Evolutionary conservation across 2,113 vertebrate species (phyloP).

Genomic region (Entomyzon cyanotis): DNA sequence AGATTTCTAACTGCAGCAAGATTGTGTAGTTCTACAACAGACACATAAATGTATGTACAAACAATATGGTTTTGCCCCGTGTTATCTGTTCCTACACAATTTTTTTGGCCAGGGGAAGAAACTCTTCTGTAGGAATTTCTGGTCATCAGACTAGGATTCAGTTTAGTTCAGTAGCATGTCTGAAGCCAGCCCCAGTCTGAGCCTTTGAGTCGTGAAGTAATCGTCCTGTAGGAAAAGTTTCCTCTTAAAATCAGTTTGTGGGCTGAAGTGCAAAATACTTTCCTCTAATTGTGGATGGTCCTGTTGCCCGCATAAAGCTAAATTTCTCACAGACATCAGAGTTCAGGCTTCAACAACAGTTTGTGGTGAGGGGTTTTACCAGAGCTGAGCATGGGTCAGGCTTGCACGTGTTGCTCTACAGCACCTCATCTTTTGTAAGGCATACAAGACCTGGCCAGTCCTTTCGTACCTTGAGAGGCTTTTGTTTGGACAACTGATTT

Average conservation of each 20-base stretch:
- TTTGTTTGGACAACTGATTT: background rate
- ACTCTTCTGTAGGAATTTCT: background rate
- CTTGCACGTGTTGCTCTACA: fast-evolving
- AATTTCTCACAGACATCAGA: background rate
- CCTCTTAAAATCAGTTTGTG: background rate
- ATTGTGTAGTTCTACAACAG: background rate
- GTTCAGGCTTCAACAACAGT: background rate
- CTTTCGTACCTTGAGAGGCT: background rate
- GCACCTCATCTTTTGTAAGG: background rate
- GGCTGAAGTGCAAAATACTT: background rate
- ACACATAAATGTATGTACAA: background rate
- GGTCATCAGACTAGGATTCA: background rate
- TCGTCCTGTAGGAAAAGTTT: background rate
- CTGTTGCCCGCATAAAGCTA: background rate
- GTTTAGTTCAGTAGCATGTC: background rate
- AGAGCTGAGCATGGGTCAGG: fast-evolving
- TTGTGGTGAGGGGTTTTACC: background rate
- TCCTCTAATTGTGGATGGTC: background rate
- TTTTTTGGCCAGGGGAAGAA: background rate
- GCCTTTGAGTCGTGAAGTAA: background rate
- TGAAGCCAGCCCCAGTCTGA: background rate
- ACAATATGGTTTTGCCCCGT: background rate
- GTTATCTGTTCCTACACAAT: background rate
- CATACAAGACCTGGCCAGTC: background rate
- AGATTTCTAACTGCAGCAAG: background rate